phyloP scores from a whole-genome alignment of 2,113 vertebrate genomes.

The Oreochromis aureus region DNA sequence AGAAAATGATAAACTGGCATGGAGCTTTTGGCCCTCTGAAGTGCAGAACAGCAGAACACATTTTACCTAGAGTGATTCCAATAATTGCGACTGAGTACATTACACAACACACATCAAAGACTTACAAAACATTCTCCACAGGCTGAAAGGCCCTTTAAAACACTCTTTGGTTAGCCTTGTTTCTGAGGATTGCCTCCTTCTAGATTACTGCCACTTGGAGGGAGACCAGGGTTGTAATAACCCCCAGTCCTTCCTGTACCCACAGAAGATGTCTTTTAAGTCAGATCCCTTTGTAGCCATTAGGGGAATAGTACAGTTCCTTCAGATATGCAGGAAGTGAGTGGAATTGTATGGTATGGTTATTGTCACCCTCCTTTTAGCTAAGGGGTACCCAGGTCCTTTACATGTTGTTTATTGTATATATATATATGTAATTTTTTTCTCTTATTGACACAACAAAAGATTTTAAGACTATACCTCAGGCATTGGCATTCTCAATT shows the following conservation, averaged over 20 bases:
- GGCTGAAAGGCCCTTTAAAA: conserved; percentile 23
- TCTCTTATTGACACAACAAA: not conserved
- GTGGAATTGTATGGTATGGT: not conserved
- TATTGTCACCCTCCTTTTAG: not conserved
- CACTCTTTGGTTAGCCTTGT: conserved; percentile 30
- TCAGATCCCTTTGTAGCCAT: conserved; percentile 1
- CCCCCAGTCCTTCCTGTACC: conserved; percentile 30
- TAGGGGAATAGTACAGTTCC: conserved; percentile 7
- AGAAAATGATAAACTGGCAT: conserved; percentile 6
- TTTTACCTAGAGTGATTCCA: conserved; percentile 28
- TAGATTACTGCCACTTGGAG: conserved; percentile 57
- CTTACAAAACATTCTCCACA: conserved; percentile 34
- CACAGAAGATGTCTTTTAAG: conserved; percentile 28
- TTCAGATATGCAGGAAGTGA: not conserved
- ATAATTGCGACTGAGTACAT: conserved; percentile 40
- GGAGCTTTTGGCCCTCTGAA: not conserved
- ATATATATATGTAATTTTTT: not conserved
- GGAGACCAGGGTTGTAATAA: conserved; percentile 36
- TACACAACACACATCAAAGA: conserved; percentile 57
- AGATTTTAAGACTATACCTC: not conserved
- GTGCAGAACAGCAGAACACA: not conserved
- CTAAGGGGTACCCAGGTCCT: not conserved
- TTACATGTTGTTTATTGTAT: not conserved
- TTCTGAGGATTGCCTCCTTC: conserved; percentile 28
- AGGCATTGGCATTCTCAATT: not conserved